phyloP scores from a whole-genome alignment of 2,113 vertebrate genomes.

The Spea multiplicata region DNA sequence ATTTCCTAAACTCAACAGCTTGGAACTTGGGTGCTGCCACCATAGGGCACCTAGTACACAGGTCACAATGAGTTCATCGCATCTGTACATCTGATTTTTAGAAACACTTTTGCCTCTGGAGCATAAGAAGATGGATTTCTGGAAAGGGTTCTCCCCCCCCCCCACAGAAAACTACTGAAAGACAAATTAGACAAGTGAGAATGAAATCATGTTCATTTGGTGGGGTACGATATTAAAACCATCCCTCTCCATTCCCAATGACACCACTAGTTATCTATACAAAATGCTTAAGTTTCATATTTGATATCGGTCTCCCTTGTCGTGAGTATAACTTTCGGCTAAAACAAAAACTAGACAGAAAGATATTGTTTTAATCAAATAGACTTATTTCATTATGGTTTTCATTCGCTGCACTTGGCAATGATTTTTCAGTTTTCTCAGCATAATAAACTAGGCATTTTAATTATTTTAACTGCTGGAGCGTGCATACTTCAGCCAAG shows the following conservation, averaged over 20 bases:
- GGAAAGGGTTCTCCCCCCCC: conserved; percentile 55
- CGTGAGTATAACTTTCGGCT: neutral
- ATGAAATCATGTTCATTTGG: conserved; percentile 49
- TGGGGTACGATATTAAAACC: conserved; percentile 41
- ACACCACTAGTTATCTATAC: neutral
- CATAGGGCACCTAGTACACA: conserved; percentile 47
- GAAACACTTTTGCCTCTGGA: conserved; percentile 51
- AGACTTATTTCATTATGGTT: conserved; percentile 28
- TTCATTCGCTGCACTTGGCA: conserved; percentile 33
- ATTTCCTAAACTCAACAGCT: conserved; percentile 30
- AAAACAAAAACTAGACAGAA: neutral
- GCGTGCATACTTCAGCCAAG: conserved; percentile 27
- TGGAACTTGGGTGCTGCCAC: conserved; percentile 51
- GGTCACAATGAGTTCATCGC: conserved; percentile 51
- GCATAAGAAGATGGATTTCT: conserved; percentile 55
- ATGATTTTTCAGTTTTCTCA: neutral
- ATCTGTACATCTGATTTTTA: conserved; percentile 48
- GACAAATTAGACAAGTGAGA: conserved; percentile 50
- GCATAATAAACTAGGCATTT: conserved; percentile 38
- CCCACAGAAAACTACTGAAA: conserved; percentile 47
- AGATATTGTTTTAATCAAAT: conserved; percentile 34
- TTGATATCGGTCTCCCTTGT: neutral
- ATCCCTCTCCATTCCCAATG: conserved; percentile 21
- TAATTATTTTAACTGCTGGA: conserved; percentile 42
- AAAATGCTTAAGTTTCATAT: neutral